Conservation (phyloP, 2,888 invertebrate species). For the Thecophora atra region DNA sequence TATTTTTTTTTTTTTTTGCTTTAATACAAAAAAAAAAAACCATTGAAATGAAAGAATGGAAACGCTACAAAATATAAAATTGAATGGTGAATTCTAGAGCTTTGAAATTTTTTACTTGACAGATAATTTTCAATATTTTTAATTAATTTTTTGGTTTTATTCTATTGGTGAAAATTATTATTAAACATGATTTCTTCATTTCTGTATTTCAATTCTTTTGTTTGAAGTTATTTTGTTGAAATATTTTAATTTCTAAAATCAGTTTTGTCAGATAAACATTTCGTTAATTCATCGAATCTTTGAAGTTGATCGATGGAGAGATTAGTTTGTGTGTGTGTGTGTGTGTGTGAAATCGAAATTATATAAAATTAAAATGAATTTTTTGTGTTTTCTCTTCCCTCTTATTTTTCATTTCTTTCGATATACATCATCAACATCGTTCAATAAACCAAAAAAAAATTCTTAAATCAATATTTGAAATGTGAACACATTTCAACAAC, state of each 20-base stretch:
- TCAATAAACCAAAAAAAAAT: not conserved
- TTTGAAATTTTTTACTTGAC: no score
- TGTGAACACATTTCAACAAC: constrained; percentile 13
- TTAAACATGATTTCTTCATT: not conserved
- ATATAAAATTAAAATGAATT: constrained; percentile 7
- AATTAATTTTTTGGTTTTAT: not conserved
- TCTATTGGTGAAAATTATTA: not conserved
- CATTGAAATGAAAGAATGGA: not conserved
- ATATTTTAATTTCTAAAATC: not conserved
- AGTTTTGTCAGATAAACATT: not conserved
- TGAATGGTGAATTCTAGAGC: no score
- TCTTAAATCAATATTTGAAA: not conserved
- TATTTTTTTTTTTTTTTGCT: constrained; percentile 20
- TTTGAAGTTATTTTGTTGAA: not conserved
- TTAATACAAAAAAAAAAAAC: not conserved
- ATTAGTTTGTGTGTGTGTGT: no score
- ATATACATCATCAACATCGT: not conserved
- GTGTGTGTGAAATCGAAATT: constrained; percentile 2
- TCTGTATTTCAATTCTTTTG: not conserved
- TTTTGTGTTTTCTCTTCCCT: constrained; percentile 29
- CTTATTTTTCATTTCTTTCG: constrained; percentile 19
- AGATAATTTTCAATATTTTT: no score
- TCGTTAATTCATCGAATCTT: not conserved
- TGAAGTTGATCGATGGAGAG: no score
- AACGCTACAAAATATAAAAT: not conserved